phyloP scores from a whole-genome alignment of 2,888 invertebrate genomes.

The Cosmia trapezina region DNA sequence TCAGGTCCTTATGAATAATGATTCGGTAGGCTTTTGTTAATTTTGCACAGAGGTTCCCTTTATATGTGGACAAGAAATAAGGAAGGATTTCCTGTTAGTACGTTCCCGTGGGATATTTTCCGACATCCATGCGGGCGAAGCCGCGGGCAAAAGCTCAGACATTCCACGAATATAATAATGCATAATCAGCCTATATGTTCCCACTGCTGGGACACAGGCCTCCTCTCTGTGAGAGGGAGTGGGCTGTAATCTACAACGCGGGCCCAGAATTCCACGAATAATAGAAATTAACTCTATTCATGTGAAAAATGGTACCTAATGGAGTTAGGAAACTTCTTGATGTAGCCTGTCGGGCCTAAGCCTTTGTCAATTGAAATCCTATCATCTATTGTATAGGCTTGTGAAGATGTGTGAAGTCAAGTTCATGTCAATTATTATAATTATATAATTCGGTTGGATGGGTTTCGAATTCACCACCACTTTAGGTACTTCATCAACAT shows the following conservation, averaged over 20 bases:
- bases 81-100: too few relatives aligned
- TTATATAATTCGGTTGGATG: background rate
- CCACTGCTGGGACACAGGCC: too few relatives aligned
- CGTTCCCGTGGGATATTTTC: too few relatives aligned
- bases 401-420: background rate
- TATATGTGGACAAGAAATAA: too few relatives aligned
- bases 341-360: background rate
- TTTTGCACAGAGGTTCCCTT: too few relatives aligned
- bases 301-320: constrained; percentile 17
- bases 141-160: background rate
- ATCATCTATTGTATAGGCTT: background rate
- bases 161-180: background rate
- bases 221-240: too few relatives aligned
- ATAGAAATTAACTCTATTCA: constrained; percentile 26
- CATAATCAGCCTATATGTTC: too few relatives aligned
- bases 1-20: background rate
- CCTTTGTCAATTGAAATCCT: constrained; percentile 11
- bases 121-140: too few relatives aligned
- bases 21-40: background rate
- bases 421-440: background rate
- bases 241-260: too few relatives aligned
- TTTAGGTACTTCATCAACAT: too few relatives aligned
- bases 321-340: background rate
- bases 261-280: background rate
- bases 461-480: background rate